Evolutionary conservation across 1,140 invertebrate genomes (phyloP).

Genomic region (Hylaeus volcanicus): DNA sequence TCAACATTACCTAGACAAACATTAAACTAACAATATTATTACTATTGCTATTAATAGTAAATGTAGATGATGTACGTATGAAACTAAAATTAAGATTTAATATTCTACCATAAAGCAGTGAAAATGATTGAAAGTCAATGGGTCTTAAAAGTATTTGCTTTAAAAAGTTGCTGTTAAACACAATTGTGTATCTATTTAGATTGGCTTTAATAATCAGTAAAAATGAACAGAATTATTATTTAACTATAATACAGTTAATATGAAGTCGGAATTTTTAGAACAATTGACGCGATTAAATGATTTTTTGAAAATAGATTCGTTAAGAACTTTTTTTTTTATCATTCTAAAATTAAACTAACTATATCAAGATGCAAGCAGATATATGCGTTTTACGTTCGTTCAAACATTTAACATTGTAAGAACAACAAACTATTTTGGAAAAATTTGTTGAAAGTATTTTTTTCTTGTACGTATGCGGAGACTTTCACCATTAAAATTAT

Average conservation of each 20-base stretch:
- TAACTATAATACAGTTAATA: background rate
- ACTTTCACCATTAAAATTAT: background rate
- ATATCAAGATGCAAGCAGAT: background rate
- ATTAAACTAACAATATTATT: constrained; percentile 54
- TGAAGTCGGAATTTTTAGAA: background rate
- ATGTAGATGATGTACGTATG: constrained; percentile 51
- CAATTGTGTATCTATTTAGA: background rate
- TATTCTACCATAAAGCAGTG: background rate
- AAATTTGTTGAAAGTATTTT: background rate
- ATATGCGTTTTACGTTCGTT: constrained; percentile 3
- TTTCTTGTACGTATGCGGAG: background rate
- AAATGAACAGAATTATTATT: background rate
- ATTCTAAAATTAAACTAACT: constrained; percentile 7
- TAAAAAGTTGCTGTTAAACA: constrained; percentile 1
- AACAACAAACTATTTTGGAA: background rate
- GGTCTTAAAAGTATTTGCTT: constrained; percentile 3
- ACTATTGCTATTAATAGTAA: constrained; percentile 61
- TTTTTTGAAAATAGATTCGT: constrained; percentile 14
- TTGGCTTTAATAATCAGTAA: constrained; percentile 1
- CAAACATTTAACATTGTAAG: constrained; percentile 1
- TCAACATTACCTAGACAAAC: constrained; percentile 24
- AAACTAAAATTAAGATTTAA: constrained; percentile 54
- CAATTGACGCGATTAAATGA: constrained; percentile 12
- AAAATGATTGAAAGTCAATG: constrained; percentile 29
- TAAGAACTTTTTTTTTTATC: background rate